phyloP scores from a whole-genome alignment of 2,797 vertebrate species.

The Karalla daura region DNA sequence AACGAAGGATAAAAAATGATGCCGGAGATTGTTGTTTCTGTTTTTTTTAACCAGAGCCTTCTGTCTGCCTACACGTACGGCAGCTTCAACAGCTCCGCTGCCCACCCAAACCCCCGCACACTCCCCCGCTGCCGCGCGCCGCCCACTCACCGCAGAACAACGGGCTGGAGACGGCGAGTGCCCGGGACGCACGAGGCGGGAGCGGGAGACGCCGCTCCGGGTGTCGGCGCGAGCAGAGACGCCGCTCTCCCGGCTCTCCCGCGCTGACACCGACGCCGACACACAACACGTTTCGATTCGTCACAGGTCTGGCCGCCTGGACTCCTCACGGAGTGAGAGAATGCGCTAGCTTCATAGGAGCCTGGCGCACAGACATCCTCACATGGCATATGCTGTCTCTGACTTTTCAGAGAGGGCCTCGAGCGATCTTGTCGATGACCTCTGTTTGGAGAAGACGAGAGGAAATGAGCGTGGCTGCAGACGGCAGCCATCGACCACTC shows the following conservation, averaged over 20 bases:
- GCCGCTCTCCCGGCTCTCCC: background rate
- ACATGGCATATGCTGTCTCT: too few species aligned
- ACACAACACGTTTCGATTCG: background rate
- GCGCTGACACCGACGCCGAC: background rate
- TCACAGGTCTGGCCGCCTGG: too few species aligned
- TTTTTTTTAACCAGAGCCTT: slow-evolving; percentile 54
- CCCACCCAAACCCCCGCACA: slow-evolving; percentile 67
- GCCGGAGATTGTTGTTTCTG: slow-evolving; percentile 33
- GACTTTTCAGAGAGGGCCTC: too few species aligned
- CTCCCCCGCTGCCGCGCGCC: slow-evolving; percentile 54
- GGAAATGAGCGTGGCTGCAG: too few species aligned
- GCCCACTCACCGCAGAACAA: slow-evolving; percentile 68
- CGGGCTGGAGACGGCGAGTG: slow-evolving; percentile 39
- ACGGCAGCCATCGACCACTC: too few species aligned
- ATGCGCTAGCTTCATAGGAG: too few species aligned
- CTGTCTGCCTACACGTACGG: slow-evolving; percentile 47
- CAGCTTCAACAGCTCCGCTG: slow-evolving; percentile 43
- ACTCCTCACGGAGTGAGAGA: too few species aligned
- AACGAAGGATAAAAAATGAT: too few species aligned
- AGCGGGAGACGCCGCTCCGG: slow-evolving; percentile 3
- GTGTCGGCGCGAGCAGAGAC: background rate
- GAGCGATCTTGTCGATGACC: too few species aligned
- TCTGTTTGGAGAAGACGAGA: too few species aligned
- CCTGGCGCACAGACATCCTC: too few species aligned
- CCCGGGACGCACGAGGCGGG: slow-evolving; percentile 31